Percentiles rank a stretch among this genome's conserved stretches.
These are phyloP conservation scores for Atta cephalotes DNA, from an alignment of 1,140 invertebrate species.

Conservation along the genomic window DNA sequence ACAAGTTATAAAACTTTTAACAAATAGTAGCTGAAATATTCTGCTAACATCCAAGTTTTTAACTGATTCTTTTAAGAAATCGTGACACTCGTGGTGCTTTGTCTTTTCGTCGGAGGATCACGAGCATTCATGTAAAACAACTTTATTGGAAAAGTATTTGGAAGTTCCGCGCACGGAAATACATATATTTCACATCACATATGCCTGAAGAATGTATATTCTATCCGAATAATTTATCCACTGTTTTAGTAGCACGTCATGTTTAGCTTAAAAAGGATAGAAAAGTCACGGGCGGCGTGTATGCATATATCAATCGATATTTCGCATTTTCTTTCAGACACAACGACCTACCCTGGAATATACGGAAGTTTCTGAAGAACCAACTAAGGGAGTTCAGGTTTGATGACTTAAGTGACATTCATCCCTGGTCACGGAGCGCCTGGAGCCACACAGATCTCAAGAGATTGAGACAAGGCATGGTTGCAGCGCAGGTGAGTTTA, in stretches of 20 bases:
- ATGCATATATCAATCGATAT: slow-evolving; percentile 24
- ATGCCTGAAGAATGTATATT: slow-evolving; percentile 11
- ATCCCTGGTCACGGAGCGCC: slow-evolving; percentile 91
- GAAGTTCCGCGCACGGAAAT: background rate
- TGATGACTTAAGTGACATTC: slow-evolving; percentile 91
- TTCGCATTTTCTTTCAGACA: slow-evolving; percentile 88
- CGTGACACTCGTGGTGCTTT: background rate
- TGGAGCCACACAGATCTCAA: slow-evolving; percentile 95
- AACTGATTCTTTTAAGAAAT: background rate
- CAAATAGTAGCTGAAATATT: slow-evolving; percentile 6
- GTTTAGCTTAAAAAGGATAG: slow-evolving; percentile 25
- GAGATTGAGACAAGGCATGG: slow-evolving; percentile 91
- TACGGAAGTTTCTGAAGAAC: slow-evolving; percentile 94
- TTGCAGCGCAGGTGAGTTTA: slow-evolving; percentile 93
- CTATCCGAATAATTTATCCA: slow-evolving; percentile 42
- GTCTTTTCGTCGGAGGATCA: background rate
- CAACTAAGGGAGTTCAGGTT: slow-evolving; percentile 93
- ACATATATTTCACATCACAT: slow-evolving; percentile 21
- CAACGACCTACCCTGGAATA: slow-evolving; percentile 97
- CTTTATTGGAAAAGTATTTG: slow-evolving; percentile 20
- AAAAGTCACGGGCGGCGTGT: background rate
- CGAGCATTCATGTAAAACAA: background rate
- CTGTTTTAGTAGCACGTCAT: background rate
- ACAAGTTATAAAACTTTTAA: background rate
- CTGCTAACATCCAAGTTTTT: background rate